These are phyloP conservation scores for Pipa parva DNA, from an alignment of 2,113 vertebrate species.

Conservation along the genomic window DNA sequence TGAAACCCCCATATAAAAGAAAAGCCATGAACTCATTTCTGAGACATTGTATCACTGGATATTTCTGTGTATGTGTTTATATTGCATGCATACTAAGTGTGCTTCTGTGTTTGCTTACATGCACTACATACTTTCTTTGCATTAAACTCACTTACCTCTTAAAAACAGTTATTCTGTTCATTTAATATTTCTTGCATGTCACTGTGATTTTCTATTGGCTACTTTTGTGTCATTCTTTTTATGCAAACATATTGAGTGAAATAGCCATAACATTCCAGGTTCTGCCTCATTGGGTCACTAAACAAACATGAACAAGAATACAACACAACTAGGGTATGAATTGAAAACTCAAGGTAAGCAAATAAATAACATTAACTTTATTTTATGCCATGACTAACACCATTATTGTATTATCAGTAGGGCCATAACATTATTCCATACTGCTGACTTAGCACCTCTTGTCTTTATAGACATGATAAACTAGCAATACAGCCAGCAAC, in stretches of 20 bases:
- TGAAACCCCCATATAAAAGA: slow-evolving; percentile 44
- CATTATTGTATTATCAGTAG: background rate
- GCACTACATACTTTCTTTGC: slow-evolving; percentile 49
- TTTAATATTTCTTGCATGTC: slow-evolving; percentile 65
- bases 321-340: slow-evolving; percentile 99
- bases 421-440: background rate
- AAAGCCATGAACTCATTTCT: slow-evolving; percentile 53
- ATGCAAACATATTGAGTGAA: slow-evolving; percentile 89
- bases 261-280: slow-evolving; percentile 98
- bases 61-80: slow-evolving; percentile 43
- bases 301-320: slow-evolving; percentile 99
- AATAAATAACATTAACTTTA: slow-evolving; percentile 42
- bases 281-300: slow-evolving; percentile 99
- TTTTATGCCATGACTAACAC: no score
- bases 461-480: background rate
- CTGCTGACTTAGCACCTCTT: background rate
- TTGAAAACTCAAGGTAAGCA: slow-evolving; percentile 91
- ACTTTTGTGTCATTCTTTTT: slow-evolving; percentile 47
- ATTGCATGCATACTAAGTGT: slow-evolving; percentile 62
- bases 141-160: slow-evolving; percentile 43
- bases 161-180: slow-evolving; percentile 39
- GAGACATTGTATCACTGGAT: slow-evolving; percentile 35
- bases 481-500: no score
- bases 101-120: slow-evolving; percentile 50
- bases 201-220: slow-evolving; percentile 37